These are phyloP conservation scores for Actinia tenebrosa DNA, from an alignment of 64 coral and sea anemone species.

Conservation along the genomic window DNA sequence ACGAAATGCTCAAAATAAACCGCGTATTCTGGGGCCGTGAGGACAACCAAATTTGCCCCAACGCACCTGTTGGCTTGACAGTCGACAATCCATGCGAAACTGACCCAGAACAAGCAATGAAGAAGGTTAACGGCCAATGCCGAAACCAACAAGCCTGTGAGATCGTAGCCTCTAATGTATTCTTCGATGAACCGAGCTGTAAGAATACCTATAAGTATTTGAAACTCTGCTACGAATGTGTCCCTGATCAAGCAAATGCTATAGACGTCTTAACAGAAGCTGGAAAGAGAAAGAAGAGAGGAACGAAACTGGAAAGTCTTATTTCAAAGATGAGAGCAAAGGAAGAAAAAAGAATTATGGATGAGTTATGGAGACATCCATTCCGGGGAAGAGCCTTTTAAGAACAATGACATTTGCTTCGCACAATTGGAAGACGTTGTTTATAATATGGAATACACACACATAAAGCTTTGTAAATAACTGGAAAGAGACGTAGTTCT, in stretches of 20 bases:
- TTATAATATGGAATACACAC: not conserved
- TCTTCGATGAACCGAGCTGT: constrained; percentile 96
- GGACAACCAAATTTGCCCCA: constrained; percentile 81
- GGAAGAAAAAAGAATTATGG: constrained; percentile 59
- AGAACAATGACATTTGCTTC: not conserved
- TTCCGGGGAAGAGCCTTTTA: constrained; percentile 29
- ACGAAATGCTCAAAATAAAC: constrained; percentile 83
- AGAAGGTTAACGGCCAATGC: constrained; percentile 85
- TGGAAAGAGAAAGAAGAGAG: constrained; percentile 89
- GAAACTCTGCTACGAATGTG: constrained; percentile 95
- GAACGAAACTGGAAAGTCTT: constrained; percentile 70
- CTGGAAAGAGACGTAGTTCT: not conserved
- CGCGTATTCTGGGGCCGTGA: constrained; percentile 93
- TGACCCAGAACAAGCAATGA: constrained; percentile 70
- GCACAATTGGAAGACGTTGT: not conserved
- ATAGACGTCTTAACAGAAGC: constrained; percentile 66
- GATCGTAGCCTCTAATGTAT: constrained; percentile 88
- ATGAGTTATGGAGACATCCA: constrained; percentile 73
- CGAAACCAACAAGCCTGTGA: constrained; percentile 87
- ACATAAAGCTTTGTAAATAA: constrained; percentile 19
- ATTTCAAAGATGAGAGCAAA: constrained; percentile 73
- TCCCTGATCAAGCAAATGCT: constrained; percentile 75
- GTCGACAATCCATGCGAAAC: constrained; percentile 78
- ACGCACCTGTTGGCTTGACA: constrained; percentile 80
- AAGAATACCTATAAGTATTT: constrained; percentile 93